Evolutionary conservation across 2,888 invertebrate genomes (phyloP).

Genomic region (Tanypteryx hageni): DNA sequence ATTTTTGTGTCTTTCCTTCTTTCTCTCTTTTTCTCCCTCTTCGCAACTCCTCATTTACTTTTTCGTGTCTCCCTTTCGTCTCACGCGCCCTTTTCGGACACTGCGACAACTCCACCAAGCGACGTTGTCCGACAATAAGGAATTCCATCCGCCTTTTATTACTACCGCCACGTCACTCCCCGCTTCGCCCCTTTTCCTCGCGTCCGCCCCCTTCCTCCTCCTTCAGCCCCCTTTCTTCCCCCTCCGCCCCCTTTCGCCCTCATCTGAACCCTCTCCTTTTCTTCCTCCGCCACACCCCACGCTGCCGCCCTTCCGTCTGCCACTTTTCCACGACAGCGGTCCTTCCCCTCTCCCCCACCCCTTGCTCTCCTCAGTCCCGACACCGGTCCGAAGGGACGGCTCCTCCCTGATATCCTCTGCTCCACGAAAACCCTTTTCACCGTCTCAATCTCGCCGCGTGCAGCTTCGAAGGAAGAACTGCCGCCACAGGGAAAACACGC

Average conservation of each 20-base stretch:
- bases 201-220: not conserved
- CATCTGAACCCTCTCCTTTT: not conserved
- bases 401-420: not conserved
- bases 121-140: conserved; percentile 56
- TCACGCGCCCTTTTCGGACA: not conserved
- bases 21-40: not conserved
- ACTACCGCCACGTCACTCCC: conserved; percentile 45
- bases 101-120: conserved; percentile 41
- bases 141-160: conserved; percentile 57
- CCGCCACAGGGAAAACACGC: not conserved
- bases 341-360: not conserved
- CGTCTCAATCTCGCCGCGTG: not conserved
- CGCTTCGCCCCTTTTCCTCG: not conserved
- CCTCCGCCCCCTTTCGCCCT: too few species aligned
- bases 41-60: conserved; percentile 20
- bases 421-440: not conserved
- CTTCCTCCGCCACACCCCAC: not conserved
- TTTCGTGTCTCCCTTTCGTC: not conserved
- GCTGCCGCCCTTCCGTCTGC: not conserved
- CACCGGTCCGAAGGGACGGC: not conserved
- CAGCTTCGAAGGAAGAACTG: not conserved
- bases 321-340: conserved; percentile 26
- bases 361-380: not conserved
- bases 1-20: not conserved
- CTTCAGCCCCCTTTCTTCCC: not conserved